A percentile compares a stretch with the other conserved stretches of the same genome.
phyloP scores from a whole-genome alignment of 2,113 vertebrate species.

The Dicerorhinus sumatrensis region DNA sequence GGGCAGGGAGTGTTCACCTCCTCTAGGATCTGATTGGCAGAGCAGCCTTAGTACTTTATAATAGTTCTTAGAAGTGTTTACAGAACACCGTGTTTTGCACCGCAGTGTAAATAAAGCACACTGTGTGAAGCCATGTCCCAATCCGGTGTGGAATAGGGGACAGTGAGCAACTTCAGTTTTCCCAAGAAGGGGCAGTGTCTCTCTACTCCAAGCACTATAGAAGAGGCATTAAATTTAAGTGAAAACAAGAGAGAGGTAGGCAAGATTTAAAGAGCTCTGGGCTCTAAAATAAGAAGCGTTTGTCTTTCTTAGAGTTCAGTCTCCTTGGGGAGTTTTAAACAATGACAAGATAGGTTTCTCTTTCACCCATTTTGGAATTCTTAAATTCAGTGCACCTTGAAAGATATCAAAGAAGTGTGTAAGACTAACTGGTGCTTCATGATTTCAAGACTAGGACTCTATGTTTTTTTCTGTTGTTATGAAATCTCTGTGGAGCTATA shows the following conservation, averaged over 20 bases:
- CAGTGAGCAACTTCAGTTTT: background rate
- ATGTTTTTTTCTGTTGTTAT: background rate
- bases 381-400: background rate
- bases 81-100: background rate
- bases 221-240: background rate
- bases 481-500: background rate
- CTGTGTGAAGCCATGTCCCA: accelerated
- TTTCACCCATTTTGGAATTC: background rate
- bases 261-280: background rate
- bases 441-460: background rate
- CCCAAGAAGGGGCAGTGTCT: background rate
- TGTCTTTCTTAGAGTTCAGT: background rate
- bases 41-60: background rate
- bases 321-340: background rate
- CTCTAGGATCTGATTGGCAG: slow-evolving; percentile 56
- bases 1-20: background rate
- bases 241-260: background rate
- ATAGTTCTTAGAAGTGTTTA: slow-evolving; percentile 64
- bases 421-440: background rate
- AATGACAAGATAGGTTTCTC: background rate
- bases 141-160: accelerated
- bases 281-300: background rate
- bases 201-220: background rate
- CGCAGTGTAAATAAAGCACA: background rate
- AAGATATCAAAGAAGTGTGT: background rate